Evolutionary conservation across 2,113 vertebrate genomes (phyloP).

Genomic region (Cyprinodon tularosa): DNA sequence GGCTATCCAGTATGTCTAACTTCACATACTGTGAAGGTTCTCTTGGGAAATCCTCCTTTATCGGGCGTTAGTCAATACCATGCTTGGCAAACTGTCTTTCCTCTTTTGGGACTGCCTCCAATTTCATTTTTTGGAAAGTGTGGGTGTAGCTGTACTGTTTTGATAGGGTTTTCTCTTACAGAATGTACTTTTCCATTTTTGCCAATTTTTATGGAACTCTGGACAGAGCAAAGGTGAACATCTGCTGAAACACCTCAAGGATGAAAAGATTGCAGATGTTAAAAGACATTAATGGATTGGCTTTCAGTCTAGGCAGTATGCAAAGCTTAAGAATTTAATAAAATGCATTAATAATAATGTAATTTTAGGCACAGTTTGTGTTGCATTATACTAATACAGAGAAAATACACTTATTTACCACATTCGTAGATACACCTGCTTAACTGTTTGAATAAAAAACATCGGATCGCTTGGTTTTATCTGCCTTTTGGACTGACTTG

Average conservation of each 20-base stretch:
- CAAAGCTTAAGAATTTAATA: conserved; percentile 15
- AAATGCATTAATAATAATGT: conserved; percentile 7
- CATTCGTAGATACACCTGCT: neutral
- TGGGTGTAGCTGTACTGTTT: conserved; percentile 69
- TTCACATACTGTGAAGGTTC: conserved; percentile 49
- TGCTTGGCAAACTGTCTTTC: conserved; percentile 65
- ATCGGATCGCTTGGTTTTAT: neutral
- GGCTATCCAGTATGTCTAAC: conserved; percentile 56
- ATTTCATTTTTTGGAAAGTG: conserved; percentile 73
- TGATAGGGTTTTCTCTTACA: conserved; percentile 64
- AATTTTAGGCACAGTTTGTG: neutral
- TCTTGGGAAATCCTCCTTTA: conserved; percentile 77
- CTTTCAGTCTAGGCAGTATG: conserved; percentile 26
- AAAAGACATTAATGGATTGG: conserved; percentile 44
- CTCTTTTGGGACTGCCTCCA: conserved; percentile 67
- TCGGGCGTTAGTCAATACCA: conserved; percentile 61
- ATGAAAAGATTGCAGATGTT: conserved; percentile 63
- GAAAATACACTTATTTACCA: neutral
- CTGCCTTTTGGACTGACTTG: no score
- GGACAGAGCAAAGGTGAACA: conserved; percentile 47
- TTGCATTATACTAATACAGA: conserved; percentile 21
- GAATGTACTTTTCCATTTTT: conserved; percentile 58
- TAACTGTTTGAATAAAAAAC: neutral
- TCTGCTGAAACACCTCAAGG: conserved; percentile 61
- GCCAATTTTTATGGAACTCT: conserved; percentile 39